Evolutionary conservation across 2,113 vertebrate species (phyloP).

Genomic region (Alouatta palliata): DNA sequence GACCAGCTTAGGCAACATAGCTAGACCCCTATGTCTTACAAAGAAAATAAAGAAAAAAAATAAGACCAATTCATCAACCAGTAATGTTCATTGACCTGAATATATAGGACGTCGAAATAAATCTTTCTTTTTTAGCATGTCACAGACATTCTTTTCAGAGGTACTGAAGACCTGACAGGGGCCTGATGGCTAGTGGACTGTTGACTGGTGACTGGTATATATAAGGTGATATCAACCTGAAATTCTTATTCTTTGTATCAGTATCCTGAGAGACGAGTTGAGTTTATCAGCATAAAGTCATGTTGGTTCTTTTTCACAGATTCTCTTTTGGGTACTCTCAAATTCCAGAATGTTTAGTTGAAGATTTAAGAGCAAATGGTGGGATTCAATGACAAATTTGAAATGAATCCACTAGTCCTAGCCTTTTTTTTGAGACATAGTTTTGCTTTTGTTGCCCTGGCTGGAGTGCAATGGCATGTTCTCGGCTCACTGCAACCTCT

Average conservation of each 20-base stretch:
- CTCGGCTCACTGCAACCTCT: too few relatives aligned
- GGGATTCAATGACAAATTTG: neutral
- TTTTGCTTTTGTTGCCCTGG: too few relatives aligned
- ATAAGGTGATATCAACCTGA: neutral
- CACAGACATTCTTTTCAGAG: neutral
- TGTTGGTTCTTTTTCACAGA: neutral
- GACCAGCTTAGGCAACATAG: neutral
- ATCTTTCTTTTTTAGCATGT: slow-evolving; percentile 16
- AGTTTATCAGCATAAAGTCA: neutral
- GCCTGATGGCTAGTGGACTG: neutral
- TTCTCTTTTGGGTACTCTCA: neutral
- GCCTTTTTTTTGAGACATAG: neutral
- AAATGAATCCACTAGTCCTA: slow-evolving; percentile 25
- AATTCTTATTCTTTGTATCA: neutral
- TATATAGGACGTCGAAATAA: neutral
- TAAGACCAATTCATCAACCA: neutral
- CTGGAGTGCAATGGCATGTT: too few relatives aligned
- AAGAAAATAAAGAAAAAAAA: neutral
- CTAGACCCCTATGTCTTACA: neutral
- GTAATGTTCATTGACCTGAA: neutral
- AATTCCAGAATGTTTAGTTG: slow-evolving; percentile 17
- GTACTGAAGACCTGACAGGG: neutral
- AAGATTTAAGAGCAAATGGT: neutral
- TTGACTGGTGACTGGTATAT: neutral
- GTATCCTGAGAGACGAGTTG: neutral